Evolutionary conservation across 2,888 invertebrate genomes (phyloP), one percentile per base, ranked within the genome.

Genomic region (Troides helena): DNA sequence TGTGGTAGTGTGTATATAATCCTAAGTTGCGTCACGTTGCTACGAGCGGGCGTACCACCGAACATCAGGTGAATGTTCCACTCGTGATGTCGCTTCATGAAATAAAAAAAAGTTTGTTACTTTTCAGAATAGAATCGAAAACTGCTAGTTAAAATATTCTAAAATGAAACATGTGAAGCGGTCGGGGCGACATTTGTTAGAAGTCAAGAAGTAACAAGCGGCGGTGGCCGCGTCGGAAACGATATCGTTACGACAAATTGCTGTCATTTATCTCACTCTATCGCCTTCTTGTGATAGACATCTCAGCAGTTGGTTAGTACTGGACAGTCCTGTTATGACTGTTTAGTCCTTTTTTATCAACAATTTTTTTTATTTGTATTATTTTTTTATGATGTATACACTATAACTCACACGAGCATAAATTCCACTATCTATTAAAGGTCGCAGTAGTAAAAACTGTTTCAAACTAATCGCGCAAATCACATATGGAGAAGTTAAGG

Each of bases 261-360:
- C 7, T 14, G 10, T 59, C 23, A 59, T 59, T 59, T 59, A n/a
- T 59, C 59, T 59, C 59, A 59, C 59, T 25, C 59, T 59, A 59
- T 59, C 59, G 59, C 59, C 59, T 59, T 30, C 59, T 14, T 59
- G 30, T 59, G 59, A 59, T 59, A 59, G 59, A 59, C 59, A 59
- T 59, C 56, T 21, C 56, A 56, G 56, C 56, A 21, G 56, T 56
- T 56, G n/a, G 56, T 56, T 56, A 21, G 56, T 7, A 14, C 56
- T 21, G 56, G 56, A 56, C 56, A 14, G 46, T 56, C 56, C 56
- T 7, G 56, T 14, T 56, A 21, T 56, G 21, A 56, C 56, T 56
- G n/a, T n/a, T 56, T 8, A 56, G 56, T 56, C 8, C 18, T 21
- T 56, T 46, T 17, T 46, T 14, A 14, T 46, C 2, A 46, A 46